Evolutionary conservation across 2,888 invertebrate species (phyloP).

Genomic region (Ellobium chinense): DNA sequence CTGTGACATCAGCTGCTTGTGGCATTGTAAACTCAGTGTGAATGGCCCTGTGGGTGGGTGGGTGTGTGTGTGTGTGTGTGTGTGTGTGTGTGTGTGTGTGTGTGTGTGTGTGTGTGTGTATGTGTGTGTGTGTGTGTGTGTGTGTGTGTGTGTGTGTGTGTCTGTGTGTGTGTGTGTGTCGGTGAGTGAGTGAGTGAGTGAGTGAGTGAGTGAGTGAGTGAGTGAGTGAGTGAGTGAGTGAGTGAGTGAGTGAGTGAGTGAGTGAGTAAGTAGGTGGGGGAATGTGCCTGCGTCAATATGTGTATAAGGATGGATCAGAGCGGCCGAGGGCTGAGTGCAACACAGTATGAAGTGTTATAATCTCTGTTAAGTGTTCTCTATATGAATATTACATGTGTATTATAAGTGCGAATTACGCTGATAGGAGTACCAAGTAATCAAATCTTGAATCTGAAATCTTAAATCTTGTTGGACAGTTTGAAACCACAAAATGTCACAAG

Average conservation of each 20-base stretch:
- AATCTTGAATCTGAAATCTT: too few relatives aligned
- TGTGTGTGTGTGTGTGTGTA: conserved; percentile 34
- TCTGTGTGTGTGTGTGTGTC: conserved; percentile 20
- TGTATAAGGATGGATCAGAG: too few relatives aligned
- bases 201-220: conserved; percentile 1
- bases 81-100: conserved; percentile 27
- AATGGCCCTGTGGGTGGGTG: not conserved
- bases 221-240: not conserved
- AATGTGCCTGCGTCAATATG: not conserved
- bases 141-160: conserved; percentile 40
- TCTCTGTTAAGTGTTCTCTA: too few relatives aligned
- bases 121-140: conserved; percentile 41
- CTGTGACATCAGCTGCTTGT: too few relatives aligned
- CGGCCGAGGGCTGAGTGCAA: too few relatives aligned
- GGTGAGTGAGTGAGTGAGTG: conserved; percentile 3
- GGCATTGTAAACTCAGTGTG: too few relatives aligned
- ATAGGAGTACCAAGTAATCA: too few relatives aligned
- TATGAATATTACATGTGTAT: too few relatives aligned
- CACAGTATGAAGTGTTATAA: too few relatives aligned
- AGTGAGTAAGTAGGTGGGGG: not conserved
- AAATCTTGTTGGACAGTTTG: too few relatives aligned
- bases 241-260: not conserved
- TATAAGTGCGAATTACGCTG: too few relatives aligned
- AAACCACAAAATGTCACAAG: too few relatives aligned
- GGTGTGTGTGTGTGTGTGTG: conserved; percentile 5